Percentiles rank a stretch among this genome's conserved stretches.
Evolutionary conservation across 1,140 invertebrate genomes (phyloP).

Genomic region (Proales similis): DNA sequence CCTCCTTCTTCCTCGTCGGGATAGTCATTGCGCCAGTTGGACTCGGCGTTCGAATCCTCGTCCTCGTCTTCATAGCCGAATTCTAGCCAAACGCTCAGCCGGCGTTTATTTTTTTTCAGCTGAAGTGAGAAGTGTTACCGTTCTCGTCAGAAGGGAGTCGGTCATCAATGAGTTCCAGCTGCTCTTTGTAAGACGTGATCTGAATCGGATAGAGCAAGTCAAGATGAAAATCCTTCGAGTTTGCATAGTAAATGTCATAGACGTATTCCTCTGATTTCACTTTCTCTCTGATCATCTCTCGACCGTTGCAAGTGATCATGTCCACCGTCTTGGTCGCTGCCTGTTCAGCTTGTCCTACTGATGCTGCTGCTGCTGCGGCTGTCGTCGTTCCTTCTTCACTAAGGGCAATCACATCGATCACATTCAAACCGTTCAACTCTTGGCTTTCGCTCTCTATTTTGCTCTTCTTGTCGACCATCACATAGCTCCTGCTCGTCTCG

Average conservation of each 20-base stretch:
- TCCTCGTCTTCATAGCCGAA: slow-evolving; percentile 37
- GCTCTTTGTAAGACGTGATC: slow-evolving; percentile 23
- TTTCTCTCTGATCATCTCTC: slow-evolving; percentile 31
- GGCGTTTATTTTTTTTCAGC: no score
- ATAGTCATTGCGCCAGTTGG: slow-evolving; percentile 36
- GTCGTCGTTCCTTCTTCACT: no score
- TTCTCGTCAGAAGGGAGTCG: not conserved
- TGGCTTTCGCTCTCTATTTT: no score
- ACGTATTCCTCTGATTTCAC: not conserved
- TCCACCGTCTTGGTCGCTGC: not conserved
- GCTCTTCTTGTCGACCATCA: no score
- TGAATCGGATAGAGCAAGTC: slow-evolving; percentile 26
- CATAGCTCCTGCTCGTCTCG: no score
- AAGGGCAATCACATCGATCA: no score
- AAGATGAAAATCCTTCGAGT: slow-evolving; percentile 12
- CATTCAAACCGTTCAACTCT: no score
- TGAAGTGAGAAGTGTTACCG: no score
- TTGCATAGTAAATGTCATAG: slow-evolving; percentile 34
- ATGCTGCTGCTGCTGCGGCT: no score
- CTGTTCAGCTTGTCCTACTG: no score
- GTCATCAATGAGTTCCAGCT: slow-evolving; percentile 23
- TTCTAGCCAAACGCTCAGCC: no score
- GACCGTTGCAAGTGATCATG: slow-evolving; percentile 21
- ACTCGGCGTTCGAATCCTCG: slow-evolving; percentile 29
- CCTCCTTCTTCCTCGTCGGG: slow-evolving; percentile 29